Conservation (phyloP, 2,888 invertebrate genomes). For the Emmelina monodactyla region DNA sequence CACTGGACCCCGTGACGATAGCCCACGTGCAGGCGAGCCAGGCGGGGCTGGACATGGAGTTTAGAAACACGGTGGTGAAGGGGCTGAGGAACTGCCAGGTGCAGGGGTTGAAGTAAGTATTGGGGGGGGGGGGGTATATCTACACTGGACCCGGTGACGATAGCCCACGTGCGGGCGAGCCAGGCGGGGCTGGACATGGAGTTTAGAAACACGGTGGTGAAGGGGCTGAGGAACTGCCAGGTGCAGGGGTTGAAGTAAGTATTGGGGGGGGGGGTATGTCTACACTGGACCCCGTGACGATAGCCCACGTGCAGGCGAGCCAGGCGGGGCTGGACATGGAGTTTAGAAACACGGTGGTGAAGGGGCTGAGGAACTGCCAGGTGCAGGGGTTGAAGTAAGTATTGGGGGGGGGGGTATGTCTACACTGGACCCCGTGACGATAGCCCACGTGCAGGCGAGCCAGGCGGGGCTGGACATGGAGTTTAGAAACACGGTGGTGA, state of each 20-base stretch:
- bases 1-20: constrained; percentile 45
- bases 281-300: constrained; percentile 44
- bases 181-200: constrained; percentile 41
- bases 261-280: no score
- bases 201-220: constrained; percentile 38
- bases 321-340: constrained; percentile 41
- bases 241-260: constrained; percentile 34
- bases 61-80: constrained; percentile 35
- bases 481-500: constrained; percentile 38
- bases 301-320: constrained; percentile 28
- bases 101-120: constrained; percentile 31
- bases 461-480: constrained; percentile 41
- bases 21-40: constrained; percentile 29
- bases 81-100: constrained; percentile 39
- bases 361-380: constrained; percentile 34
- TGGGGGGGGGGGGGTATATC: no score
- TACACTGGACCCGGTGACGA: constrained; percentile 44
- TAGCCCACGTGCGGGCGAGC: constrained; percentile 28
- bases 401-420: no score
- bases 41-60: constrained; percentile 41
- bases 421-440: constrained; percentile 44
- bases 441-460: constrained; percentile 28
- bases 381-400: constrained; percentile 34
- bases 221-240: constrained; percentile 34
- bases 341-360: constrained; percentile 38